Conservation (phyloP, 2,888 invertebrate genomes). For the Biston betularia region DNA sequence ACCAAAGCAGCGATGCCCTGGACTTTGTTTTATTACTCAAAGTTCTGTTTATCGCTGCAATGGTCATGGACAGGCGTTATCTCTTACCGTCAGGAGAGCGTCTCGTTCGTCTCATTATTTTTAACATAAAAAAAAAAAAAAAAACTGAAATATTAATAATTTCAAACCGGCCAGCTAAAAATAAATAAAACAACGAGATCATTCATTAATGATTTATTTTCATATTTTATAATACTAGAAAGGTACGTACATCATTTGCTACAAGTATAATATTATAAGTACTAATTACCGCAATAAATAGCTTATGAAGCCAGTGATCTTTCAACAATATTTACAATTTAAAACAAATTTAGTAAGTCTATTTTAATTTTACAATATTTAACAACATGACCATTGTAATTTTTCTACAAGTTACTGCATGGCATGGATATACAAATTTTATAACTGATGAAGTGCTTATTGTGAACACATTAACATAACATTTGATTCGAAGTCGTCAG, state of each 20-base stretch:
- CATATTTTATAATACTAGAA: constrained; percentile 43
- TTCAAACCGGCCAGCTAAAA: too few relatives aligned
- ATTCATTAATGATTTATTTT: constrained; percentile 41
- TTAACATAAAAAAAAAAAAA: too few relatives aligned
- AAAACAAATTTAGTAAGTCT: constrained; percentile 39
- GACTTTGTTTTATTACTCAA: too few relatives aligned
- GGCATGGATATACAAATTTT: constrained; percentile 1
- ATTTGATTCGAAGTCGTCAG: background rate
- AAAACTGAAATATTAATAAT: too few relatives aligned
- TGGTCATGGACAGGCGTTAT: too few relatives aligned
- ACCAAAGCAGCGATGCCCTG: too few relatives aligned
- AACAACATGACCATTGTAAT: constrained; percentile 6
- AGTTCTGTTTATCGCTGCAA: too few relatives aligned
- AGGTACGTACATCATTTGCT: constrained; percentile 42
- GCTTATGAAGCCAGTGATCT: constrained; percentile 65
- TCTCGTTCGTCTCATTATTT: too few relatives aligned
- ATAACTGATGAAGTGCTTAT: background rate
- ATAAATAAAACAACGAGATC: constrained; percentile 32
- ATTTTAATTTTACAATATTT: constrained; percentile 18
- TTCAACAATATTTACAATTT: constrained; percentile 73
- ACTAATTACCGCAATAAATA: constrained; percentile 74
- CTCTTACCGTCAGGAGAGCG: too few relatives aligned
- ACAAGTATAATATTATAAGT: constrained; percentile 54
- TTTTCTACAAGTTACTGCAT: background rate
- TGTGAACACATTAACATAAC: background rate